Evolutionary conservation across 2,888 invertebrate species (phyloP), one percentile per base, ranked within the genome.

Genomic region (Cheilosia impressa): DNA sequence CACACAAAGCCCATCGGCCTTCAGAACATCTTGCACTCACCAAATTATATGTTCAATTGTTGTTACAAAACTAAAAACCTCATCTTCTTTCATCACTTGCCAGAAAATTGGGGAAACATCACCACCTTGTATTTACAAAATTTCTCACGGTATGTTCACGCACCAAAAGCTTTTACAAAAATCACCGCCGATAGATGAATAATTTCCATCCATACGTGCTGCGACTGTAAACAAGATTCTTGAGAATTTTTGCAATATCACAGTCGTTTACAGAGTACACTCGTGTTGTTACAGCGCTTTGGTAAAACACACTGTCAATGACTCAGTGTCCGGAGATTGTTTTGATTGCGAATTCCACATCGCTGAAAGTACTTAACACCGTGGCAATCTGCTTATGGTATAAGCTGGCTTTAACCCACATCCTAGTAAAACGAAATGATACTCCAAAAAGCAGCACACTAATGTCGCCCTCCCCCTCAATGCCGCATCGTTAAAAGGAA

Each of bases 341-440:
- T 76, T 60, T 60, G 60, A 52, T 60, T 60, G 31, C 47, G 22
- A 27, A 38, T 75, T 47, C 17, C 47, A 65, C 1, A 45, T 47
- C 38, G 10, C 15, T 31, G 31, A 52, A 43, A 57, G 19, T 45
- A 52, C 15, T 22, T 15, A 52, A 1, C 52, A 62, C 27, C 31
- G 10, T 38, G 9, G 38, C 34, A 34, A 10, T 24, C 52, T 47
- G 10, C 15, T 75, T 75, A 65, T 57, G 63, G 73, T 4, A 57
- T 76, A 71, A 78, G 47, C 78, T 50, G 19, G 50, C 41, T 71
- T 65, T 71, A 71, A 24, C 71, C 71, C 63, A 78, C 78, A 71
- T 78, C 57, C 57, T 13, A 15, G 50, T 10, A n/a, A 53, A 19
- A 38, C 41, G 41, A 76, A 76, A 52, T 17, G 41, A 38, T 9